Base-by-base conservation (phyloP, 2,888 invertebrate genomes). In the Linnaemya tessellans region DNA sequence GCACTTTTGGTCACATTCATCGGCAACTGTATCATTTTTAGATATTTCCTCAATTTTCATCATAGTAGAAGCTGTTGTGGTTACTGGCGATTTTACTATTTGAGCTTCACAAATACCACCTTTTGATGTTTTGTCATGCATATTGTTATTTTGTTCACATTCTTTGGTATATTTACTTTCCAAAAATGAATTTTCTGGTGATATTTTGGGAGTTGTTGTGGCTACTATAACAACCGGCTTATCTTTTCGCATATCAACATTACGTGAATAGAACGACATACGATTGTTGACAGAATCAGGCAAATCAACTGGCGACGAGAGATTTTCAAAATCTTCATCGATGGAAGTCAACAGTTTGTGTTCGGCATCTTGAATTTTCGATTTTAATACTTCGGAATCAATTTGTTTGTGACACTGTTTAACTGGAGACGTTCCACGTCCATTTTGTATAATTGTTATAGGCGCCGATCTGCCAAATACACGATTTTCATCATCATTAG, bases 351-450 rank as follows among this genome's bases (percentile, higher is more conserved):
- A 88, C 15, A 88, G 88, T 80, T 91, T 91, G 65, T 91, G 89
- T 84, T 91, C 91, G 9, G 90, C 91, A 86, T 90, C 90, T 84
- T 91, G 91, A n/a, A 91, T 91, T 80, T 91, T 91, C 0, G 89
- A 89, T 84, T 91, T 91, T 1, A 92, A 86, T 67, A 95, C 95
- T 92, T 96, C 95, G 80, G 95, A 91, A 90, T 96, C 95, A 86
- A 96, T 92, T 90, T 95, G 95, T 89, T 95, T 94, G 91, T 95
- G 95, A 89, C 95, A 94, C 91, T 95, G 95, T 71, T 95, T 95
- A 86, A 94, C 93, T 86, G 94, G 91, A 30, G 95, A 94, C 58
- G 94, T 94, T 64, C 95, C 94, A 84, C 93, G 92, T 88, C 94
- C 94, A 89, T 93, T 94, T 86, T 94, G 93, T 84, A 93, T 89